A percentile compares a stretch with the other conserved stretches of the same genome.
phyloP scores from a whole-genome alignment of 2,797 vertebrate species.

The Emydoidea blandingii region DNA sequence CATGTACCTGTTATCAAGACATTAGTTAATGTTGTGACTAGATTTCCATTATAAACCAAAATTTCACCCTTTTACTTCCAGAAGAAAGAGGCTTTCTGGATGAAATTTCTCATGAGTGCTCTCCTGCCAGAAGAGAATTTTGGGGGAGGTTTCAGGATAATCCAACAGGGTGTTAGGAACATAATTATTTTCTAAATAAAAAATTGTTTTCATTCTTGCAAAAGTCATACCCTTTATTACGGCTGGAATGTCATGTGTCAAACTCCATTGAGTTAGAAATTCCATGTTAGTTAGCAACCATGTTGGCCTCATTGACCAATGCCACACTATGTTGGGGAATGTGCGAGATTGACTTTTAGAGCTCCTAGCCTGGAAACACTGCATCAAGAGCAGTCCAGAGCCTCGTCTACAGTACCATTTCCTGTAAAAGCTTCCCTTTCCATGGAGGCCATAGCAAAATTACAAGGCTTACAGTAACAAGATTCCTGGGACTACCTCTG shows the following conservation, averaged over 20 bases:
- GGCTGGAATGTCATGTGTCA: neutral
- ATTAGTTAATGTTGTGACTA: neutral
- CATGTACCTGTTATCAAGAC: neutral
- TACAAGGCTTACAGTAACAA: constrained; percentile 39
- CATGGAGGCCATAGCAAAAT: constrained; percentile 62
- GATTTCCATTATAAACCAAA: neutral
- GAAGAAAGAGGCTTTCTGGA: neutral
- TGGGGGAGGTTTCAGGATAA: neutral
- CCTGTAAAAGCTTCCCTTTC: constrained; percentile 43
- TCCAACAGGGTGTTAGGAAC: neutral
- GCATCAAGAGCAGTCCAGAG: constrained; percentile 27
- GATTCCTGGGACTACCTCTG: constrained; percentile 46
- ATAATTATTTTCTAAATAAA: neutral
- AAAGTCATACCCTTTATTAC: neutral
- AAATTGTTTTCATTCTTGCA: neutral
- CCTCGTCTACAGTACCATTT: constrained; percentile 47
- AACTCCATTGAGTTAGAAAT: neutral
- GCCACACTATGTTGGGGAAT: constrained; percentile 8
- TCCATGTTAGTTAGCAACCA: neutral
- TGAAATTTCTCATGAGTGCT: neutral
- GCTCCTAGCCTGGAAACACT: constrained; percentile 51
- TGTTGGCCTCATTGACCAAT: neutral
- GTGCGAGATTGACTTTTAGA: constrained; percentile 47
- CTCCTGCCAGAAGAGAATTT: neutral
- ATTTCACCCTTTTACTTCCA: neutral